These are phyloP conservation scores for Alauda arvensis DNA, from an alignment of 2,797 vertebrate genomes.

Conservation along the genomic window DNA sequence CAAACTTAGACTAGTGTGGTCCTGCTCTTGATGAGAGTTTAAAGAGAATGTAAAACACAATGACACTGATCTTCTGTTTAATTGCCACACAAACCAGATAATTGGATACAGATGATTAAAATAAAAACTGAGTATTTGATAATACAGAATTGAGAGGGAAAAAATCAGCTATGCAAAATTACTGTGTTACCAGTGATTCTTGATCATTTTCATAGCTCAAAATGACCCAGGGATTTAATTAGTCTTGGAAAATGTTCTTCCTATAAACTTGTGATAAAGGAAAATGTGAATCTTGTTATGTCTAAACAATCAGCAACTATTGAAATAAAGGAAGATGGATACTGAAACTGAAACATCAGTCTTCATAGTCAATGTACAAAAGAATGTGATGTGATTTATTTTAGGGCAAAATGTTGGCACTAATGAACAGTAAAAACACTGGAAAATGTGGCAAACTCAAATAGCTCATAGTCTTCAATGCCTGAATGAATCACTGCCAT, in stretches of 20 bases:
- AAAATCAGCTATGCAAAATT: not conserved
- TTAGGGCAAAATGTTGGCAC: not conserved
- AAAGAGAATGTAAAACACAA: slow-evolving; percentile 9
- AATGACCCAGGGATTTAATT: not conserved
- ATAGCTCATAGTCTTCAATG: not conserved
- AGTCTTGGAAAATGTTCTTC: slow-evolving; percentile 6
- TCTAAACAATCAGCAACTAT: not conserved
- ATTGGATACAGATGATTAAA: not conserved
- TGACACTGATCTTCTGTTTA: slow-evolving; percentile 8
- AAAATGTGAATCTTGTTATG: not conserved
- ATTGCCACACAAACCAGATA: not conserved
- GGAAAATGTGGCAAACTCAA: slow-evolving; percentile 11
- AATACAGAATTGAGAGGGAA: not conserved
- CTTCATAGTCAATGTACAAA: not conserved
- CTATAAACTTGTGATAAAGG: not conserved
- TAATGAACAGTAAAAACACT: not conserved
- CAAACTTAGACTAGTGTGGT: not conserved
- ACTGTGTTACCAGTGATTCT: not conserved
- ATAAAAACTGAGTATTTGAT: not conserved
- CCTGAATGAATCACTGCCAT: not conserved
- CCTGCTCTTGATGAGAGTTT: not conserved
- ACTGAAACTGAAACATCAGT: not conserved
- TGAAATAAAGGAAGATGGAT: not conserved
- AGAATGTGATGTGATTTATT: not conserved
- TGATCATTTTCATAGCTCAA: not conserved